Evolutionary conservation across 2,113 vertebrate species (phyloP).

Genomic region (Upupa epops): DNA sequence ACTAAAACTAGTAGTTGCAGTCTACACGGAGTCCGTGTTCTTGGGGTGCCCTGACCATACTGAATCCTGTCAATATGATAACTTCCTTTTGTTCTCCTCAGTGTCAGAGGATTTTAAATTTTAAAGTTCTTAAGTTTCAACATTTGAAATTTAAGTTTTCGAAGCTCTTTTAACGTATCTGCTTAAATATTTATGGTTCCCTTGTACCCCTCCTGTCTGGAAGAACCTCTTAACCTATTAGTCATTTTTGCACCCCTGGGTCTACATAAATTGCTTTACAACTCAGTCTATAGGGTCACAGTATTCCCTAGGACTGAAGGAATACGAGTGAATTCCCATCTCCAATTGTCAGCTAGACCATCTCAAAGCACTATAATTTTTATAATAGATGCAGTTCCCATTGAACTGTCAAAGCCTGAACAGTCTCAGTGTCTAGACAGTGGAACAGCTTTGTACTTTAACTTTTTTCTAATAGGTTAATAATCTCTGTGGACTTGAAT

Average conservation of each 20-base stretch:
- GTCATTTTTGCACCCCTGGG: not conserved
- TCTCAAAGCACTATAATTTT: not conserved
- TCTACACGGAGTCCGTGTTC: not conserved
- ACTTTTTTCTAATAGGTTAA: not conserved
- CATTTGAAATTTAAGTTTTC: not conserved
- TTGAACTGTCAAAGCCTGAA: conserved; percentile 15
- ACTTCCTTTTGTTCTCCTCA: not conserved
- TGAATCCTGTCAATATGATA: not conserved
- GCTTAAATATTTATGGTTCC: not conserved
- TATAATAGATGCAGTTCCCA: not conserved
- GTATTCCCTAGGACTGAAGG: not conserved
- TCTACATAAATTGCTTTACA: not conserved
- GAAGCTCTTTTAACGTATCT: not conserved
- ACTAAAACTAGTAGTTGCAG: not conserved
- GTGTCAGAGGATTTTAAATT: not conserved
- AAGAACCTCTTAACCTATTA: not conserved
- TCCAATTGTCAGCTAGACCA: not conserved
- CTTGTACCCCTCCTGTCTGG: not conserved
- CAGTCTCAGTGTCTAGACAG: not conserved
- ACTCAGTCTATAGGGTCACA: not conserved
- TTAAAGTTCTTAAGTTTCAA: not conserved
- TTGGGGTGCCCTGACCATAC: not conserved
- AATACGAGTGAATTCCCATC: not conserved
- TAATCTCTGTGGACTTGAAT: not conserved
- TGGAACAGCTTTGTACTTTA: not conserved